Base-by-base conservation (phyloP, 2,797 vertebrate genomes). In the Pipistrellus nathusii region DNA sequence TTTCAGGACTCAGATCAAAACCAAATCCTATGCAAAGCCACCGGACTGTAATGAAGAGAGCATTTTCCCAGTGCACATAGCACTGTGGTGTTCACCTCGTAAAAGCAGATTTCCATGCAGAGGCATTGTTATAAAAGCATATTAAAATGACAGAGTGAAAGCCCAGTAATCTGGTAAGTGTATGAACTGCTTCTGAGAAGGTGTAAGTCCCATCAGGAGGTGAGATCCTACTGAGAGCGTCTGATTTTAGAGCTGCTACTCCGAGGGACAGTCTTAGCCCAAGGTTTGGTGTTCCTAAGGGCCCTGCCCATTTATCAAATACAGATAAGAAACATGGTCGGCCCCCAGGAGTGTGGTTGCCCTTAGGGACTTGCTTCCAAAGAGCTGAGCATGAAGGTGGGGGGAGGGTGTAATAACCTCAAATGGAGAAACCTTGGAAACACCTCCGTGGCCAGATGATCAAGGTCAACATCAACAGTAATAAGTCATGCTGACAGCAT, bases 1-100 rank as follows among this genome's bases (percentile, higher is more conserved):
- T 11, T n/a, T 53, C 55, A 89, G 94, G 84, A 84, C 32, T 92
- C 68, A 27, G 68, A 78, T 87, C 71, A 84, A 94, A 92, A 85
- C 38, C 69, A 94, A 82, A 75, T 62, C 66, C 62, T 77, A 25
- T 7, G 30, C 68, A 91, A 76, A 88, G 55, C 71, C 71, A 57
- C 71, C 76, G 35, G 64, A 68, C 44, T 38, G 81, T 55, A 83
- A 59, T 3, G 14, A 32, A 75, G 80, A 55, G 25, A 66, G 21
- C n/a, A n/a, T 27, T 89, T 73, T 62, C 81, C 51, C 64, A 62
- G 69, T 5, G 27, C 35, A 78, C 12, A 35, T 6, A 44, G 25
- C 23, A 23, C 72, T 21, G 21, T 30, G 55, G 15, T 51, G 25
- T 11, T 88, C 55, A 62, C 51, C 55, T 21, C 11, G 0, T 90